Conservation (phyloP, 1,140 invertebrate species). For the Neuroterus valhalla region DNA sequence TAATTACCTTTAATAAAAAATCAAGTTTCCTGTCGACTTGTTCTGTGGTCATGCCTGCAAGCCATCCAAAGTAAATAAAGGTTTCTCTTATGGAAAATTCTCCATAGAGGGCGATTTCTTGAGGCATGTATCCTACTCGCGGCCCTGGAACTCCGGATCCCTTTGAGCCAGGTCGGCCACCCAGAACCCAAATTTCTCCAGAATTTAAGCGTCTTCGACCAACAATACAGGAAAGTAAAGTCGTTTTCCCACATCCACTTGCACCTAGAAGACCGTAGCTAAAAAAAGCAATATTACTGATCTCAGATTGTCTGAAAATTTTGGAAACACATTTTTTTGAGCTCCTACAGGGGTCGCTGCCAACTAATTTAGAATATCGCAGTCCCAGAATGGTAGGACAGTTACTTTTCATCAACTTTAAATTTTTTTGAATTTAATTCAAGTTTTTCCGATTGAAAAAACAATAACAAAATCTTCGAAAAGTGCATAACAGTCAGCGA, state of each 20-base stretch:
- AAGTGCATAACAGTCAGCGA: too few species aligned
- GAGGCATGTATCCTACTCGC: slow-evolving; percentile 79
- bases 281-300: slow-evolving; percentile 1
- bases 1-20: slow-evolving; percentile 85
- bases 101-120: slow-evolving; percentile 93
- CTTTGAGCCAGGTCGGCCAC: slow-evolving; percentile 87
- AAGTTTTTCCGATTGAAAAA: too few species aligned
- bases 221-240: slow-evolving; percentile 88
- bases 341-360: too few species aligned
- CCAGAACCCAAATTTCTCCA: slow-evolving; percentile 89
- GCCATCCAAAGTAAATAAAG: slow-evolving; percentile 92
- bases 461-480: too few species aligned
- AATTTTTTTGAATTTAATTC: too few species aligned
- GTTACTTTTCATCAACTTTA: too few species aligned
- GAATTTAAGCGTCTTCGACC: slow-evolving; percentile 85
- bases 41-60: slow-evolving; percentile 85
- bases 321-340: too few species aligned
- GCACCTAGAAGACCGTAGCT: slow-evolving; percentile 90
- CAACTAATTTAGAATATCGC: too few species aligned
- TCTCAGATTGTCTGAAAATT: too few species aligned
- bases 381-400: too few species aligned
- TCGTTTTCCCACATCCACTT: slow-evolving; percentile 90
- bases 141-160: slow-evolving; percentile 82
- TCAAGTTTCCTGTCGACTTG: slow-evolving; percentile 86
- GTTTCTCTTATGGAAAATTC: slow-evolving; percentile 95